Evolutionary conservation across 2,113 vertebrate genomes (phyloP).

Genomic region (Myodes glareolus): DNA sequence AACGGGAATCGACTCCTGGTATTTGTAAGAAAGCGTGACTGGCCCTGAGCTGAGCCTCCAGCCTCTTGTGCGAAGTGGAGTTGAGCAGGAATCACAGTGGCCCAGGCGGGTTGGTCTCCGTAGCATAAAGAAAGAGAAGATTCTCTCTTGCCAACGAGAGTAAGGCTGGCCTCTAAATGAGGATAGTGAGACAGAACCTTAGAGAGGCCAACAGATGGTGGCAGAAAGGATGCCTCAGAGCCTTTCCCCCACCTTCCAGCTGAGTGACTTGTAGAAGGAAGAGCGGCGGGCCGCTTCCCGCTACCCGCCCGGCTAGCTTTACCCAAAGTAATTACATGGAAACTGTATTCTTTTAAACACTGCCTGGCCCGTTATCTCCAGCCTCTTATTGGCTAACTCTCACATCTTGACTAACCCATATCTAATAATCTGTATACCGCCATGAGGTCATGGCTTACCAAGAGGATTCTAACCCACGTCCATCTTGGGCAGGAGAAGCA

Average conservation of each 20-base stretch:
- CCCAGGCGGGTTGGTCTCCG: not conserved
- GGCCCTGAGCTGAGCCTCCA: not conserved
- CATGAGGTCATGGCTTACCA: no score
- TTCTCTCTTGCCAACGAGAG: not conserved
- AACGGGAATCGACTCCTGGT: not conserved
- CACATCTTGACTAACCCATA: no score
- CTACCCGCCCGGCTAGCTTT: no score
- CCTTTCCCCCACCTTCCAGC: not conserved
- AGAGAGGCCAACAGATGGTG: not conserved
- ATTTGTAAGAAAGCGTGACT: not conserved
- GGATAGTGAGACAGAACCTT: not conserved
- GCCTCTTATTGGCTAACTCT: no score
- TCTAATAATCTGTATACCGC: no score
- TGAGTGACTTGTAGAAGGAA: no score
- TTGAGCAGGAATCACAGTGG: not conserved
- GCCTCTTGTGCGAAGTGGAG: not conserved
- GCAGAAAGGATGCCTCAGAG: not conserved
- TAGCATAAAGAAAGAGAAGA: not conserved
- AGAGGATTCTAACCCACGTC: no score
- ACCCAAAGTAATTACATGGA: no score
- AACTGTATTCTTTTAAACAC: no score
- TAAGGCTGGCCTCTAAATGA: not conserved
- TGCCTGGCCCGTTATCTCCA: no score
- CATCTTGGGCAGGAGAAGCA: no score
- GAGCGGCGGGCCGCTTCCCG: no score